Percentiles rank a stretch among this genome's conserved stretches.
phyloP scores from a whole-genome alignment of 2,113 vertebrate species.

The Taurulus bubalis region DNA sequence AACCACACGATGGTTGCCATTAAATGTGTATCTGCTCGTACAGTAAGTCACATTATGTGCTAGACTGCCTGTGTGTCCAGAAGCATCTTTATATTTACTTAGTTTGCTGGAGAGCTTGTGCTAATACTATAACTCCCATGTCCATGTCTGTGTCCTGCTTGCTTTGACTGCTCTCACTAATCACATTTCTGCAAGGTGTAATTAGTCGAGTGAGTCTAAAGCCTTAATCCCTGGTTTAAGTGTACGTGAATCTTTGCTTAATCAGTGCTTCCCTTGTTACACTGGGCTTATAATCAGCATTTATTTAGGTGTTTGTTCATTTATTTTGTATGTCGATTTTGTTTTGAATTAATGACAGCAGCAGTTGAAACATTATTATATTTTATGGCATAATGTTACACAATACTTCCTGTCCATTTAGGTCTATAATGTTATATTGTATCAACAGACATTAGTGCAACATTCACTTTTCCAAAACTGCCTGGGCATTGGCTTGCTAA shows the following conservation, averaged over 20 bases:
- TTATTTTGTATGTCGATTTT: neutral
- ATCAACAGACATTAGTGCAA: slow-evolving; percentile 29
- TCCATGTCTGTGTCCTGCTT: slow-evolving; percentile 48
- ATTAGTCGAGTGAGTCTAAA: slow-evolving; percentile 65
- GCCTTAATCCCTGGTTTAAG: slow-evolving; percentile 67
- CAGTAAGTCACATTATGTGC: neutral
- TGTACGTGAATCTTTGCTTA: slow-evolving; percentile 57
- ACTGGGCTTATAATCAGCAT: slow-evolving; percentile 21
- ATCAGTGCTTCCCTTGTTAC: slow-evolving; percentile 53
- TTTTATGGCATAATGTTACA: neutral
- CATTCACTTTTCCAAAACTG: slow-evolving; percentile 31
- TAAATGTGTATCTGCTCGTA: slow-evolving; percentile 54
- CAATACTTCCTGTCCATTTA: neutral
- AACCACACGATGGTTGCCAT: slow-evolving; percentile 60
- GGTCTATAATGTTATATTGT: slow-evolving; percentile 8
- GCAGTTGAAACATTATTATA: neutral
- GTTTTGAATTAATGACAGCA: neutral
- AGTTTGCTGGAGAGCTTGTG: slow-evolving; percentile 25
- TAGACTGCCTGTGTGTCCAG: slow-evolving; percentile 6
- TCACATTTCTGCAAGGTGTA: slow-evolving; percentile 72
- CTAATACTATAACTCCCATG: neutral
- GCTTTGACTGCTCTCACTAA: slow-evolving; percentile 56
- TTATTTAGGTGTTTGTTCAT: slow-evolving; percentile 1
- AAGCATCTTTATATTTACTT: slow-evolving; percentile 16
- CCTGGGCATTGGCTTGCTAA: neutral